Evolutionary conservation across 2,797 vertebrate genomes (phyloP), one percentile per base, ranked within the genome.

Genomic region (Peromyscus nudipes): DNA sequence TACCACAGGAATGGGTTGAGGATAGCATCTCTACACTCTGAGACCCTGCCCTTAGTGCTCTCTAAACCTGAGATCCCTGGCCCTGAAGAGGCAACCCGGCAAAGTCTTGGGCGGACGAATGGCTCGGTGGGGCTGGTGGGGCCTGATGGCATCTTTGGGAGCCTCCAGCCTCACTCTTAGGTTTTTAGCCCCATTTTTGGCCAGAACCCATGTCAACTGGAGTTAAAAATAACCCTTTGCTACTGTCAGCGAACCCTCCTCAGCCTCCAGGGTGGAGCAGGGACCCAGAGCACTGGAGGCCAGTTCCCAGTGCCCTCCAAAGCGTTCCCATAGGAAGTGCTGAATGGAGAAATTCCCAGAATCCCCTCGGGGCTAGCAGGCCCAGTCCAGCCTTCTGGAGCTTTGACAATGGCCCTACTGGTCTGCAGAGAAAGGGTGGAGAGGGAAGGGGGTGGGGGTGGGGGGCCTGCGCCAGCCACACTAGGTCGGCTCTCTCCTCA

Each of bases 301-400:
- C 95, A 65, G 96, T 96, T 95, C 97, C 89, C 94, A 98, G 96
- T 92, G 13, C 98, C 98, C 98, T 98, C 97, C 94, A 76, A 97
- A 73, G 97, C 94, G 98, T 98, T 99, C 98, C 98, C 99, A 99
- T 97, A 99, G 98, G 98, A 99, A 99, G 98, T 79, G 91, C 97
- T 98, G 98, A 98, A 98, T 96, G 97, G 96, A 98, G 98, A 98
- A 98, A 98, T 98, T 98, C 98, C 98, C 98, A 98, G 98, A 98
- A 98, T 98, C 98, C 98, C 98, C 98, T 96, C 76, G 98, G 98
- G 95, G 89, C 90, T 75, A 1, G 71, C 96, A 40, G 76, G 96
- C 98, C 97, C 96, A 94, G 89, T 4, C 0, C 96, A 98, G 98
- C 97, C 97, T 98, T 98, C 97, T 89, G 97, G 98, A 98, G 97